These are phyloP conservation scores for Heterodera carotae DNA, from an alignment of 1,140 invertebrate genomes.

Conservation along the genomic window DNA sequence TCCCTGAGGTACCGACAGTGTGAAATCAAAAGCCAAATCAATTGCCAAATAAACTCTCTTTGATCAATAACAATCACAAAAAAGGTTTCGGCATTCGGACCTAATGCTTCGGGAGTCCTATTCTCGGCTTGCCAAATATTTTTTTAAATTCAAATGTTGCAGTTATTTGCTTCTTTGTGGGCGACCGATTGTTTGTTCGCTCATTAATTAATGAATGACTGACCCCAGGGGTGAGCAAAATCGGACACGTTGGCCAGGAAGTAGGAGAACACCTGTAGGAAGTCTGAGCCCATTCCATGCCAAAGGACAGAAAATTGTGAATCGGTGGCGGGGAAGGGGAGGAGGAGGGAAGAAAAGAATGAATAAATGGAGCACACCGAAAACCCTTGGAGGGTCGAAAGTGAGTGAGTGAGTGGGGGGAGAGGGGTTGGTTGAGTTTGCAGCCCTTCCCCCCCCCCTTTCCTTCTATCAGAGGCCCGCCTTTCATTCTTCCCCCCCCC, in stretches of 20 bases:
- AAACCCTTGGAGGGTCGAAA: conserved; percentile 20
- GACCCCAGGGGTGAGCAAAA: conserved; percentile 29
- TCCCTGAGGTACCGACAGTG: too few species aligned
- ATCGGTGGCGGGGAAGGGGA: background rate
- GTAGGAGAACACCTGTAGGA: conserved; percentile 31
- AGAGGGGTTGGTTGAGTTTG: conserved; percentile 1
- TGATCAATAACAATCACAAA: too few species aligned
- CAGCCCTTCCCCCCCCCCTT: background rate
- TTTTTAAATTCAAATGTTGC: too few species aligned
- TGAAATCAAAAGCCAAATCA: too few species aligned
- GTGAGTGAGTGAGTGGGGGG: background rate
- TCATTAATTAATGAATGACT: background rate
- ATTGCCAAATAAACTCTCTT: too few species aligned
- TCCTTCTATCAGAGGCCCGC: background rate
- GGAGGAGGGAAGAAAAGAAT: background rate
- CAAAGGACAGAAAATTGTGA: conserved; percentile 6
- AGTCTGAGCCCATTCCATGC: conserved; percentile 25
- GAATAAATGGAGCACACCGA: conserved; percentile 14
- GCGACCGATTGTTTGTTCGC: too few species aligned
- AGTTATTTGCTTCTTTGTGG: background rate
- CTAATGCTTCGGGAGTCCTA: too few species aligned
- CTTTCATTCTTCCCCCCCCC: background rate
- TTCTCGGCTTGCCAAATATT: too few species aligned
- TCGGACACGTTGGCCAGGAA: conserved; percentile 32
- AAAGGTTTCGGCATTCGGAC: too few species aligned